Conservation (phyloP, 1,140 invertebrate species). For the Sogatella furcifera region DNA sequence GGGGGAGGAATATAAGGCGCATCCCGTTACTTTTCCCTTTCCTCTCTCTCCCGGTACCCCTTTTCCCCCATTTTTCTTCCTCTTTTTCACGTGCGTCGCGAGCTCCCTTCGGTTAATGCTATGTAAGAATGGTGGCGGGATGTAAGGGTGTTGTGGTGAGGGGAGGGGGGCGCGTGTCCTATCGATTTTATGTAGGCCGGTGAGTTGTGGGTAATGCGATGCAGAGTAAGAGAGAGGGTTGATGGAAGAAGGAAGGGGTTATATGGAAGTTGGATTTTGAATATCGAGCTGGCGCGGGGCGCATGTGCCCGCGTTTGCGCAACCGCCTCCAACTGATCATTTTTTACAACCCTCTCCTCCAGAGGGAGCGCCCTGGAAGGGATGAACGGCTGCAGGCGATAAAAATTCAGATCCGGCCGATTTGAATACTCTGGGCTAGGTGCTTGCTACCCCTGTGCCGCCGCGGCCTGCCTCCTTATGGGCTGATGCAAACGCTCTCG, state of each 20-base stretch:
- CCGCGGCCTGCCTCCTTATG: not conserved
- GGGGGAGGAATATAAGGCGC: no score
- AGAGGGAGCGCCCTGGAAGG: not conserved
- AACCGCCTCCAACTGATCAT: not conserved
- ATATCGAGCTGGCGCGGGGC: not conserved
- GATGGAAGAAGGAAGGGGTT: not conserved
- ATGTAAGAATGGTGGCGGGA: no score
- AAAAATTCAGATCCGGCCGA: not conserved
- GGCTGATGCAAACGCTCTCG: not conserved
- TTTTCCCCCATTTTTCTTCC: no score
- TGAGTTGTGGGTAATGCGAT: not conserved
- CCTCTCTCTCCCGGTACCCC: no score
- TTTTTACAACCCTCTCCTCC: not conserved
- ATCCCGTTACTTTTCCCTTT: no score
- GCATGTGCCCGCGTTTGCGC: not conserved
- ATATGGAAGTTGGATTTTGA: not conserved
- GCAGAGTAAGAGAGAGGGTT: not conserved
- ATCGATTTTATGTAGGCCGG: slow-evolving; percentile 1
- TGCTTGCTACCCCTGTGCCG: not conserved
- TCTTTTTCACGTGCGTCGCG: no score
- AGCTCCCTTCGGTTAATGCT: no score
- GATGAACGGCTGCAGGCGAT: not conserved
- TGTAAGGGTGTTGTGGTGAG: no score
- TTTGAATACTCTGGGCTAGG: not conserved
- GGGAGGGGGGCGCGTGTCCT: not conserved